Conservation (phyloP, 2,888 invertebrate genomes). For the Scaptomyza caliginosa region DNA sequence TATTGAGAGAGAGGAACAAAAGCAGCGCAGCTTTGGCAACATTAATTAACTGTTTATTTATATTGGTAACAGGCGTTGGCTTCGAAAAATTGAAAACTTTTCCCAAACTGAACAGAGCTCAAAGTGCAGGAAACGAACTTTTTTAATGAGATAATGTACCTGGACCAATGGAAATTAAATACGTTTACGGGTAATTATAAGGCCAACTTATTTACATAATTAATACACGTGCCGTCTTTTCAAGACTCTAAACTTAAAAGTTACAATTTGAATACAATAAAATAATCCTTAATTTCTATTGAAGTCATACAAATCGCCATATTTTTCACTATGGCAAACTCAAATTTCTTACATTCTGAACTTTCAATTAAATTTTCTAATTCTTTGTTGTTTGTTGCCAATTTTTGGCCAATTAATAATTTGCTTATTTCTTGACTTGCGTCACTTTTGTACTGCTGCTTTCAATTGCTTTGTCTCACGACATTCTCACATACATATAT, state of each 20-base stretch:
- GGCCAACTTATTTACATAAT: slow-evolving; percentile 65
- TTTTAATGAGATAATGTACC: slow-evolving; percentile 63
- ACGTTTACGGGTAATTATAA: slow-evolving; percentile 64
- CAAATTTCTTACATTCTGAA: background rate
- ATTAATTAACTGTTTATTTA: slow-evolving; percentile 74
- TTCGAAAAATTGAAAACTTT: slow-evolving; percentile 53
- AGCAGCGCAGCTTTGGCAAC: slow-evolving; percentile 28
- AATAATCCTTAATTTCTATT: background rate
- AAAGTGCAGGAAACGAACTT: slow-evolving; percentile 45
- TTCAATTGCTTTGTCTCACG: slow-evolving; percentile 24
- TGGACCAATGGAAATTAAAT: slow-evolving; percentile 52
- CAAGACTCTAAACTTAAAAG: background rate
- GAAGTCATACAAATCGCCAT: background rate
- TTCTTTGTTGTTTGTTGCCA: slow-evolving; percentile 3
- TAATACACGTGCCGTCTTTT: slow-evolving; percentile 47
- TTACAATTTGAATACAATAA: background rate
- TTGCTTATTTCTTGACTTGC: slow-evolving; percentile 5
- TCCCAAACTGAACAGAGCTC: too few relatives aligned
- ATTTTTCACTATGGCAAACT: background rate
- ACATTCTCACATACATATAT: slow-evolving; percentile 21
- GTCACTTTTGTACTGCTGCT: slow-evolving; percentile 4
- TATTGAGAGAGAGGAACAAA: background rate
- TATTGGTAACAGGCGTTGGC: slow-evolving; percentile 36
- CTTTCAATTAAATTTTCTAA: slow-evolving; percentile 8
- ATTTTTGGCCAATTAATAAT: slow-evolving; percentile 12